Evolutionary conservation across 2,888 invertebrate species (phyloP).

Genomic region (Microchrysa polita): DNA sequence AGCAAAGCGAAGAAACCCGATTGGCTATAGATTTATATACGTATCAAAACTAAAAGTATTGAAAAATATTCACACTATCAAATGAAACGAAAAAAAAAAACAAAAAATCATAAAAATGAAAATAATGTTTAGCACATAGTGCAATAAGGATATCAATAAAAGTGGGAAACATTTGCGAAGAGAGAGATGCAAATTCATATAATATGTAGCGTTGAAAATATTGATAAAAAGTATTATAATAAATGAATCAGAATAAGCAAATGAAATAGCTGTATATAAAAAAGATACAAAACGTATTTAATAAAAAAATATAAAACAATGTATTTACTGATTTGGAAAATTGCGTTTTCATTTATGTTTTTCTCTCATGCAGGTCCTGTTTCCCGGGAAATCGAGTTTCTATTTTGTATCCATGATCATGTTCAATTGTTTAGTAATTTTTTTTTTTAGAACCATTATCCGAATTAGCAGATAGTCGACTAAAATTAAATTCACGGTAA

Average conservation of each 20-base stretch:
- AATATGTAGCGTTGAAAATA: constrained; percentile 36
- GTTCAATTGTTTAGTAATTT: too few species aligned
- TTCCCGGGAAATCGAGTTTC: too few species aligned
- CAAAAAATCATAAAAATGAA: constrained; percentile 7
- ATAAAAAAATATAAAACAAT: too few species aligned
- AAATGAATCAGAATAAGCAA: constrained; percentile 13
- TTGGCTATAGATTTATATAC: constrained; percentile 43
- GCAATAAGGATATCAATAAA: constrained; percentile 11
- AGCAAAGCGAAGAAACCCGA: background rate
- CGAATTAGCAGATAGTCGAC: too few species aligned
- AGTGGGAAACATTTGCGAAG: constrained; percentile 13
- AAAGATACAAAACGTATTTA: constrained; percentile 30
- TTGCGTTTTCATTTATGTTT: too few species aligned
- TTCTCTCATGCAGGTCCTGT: too few species aligned
- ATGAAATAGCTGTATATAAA: constrained; percentile 39
- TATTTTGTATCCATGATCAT: too few species aligned
- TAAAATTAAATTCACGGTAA: too few species aligned
- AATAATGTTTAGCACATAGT: constrained; percentile 34
- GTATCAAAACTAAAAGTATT: constrained; percentile 12
- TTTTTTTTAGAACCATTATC: too few species aligned
- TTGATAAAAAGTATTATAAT: constrained; percentile 13
- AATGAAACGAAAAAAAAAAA: constrained; percentile 9
- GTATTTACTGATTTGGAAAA: constrained; percentile 39
- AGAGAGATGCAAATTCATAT: constrained; percentile 34
- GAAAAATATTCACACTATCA: constrained; percentile 8